Conservation (phyloP, 2,113 vertebrate genomes). For the Peromyscus leucopus region DNA sequence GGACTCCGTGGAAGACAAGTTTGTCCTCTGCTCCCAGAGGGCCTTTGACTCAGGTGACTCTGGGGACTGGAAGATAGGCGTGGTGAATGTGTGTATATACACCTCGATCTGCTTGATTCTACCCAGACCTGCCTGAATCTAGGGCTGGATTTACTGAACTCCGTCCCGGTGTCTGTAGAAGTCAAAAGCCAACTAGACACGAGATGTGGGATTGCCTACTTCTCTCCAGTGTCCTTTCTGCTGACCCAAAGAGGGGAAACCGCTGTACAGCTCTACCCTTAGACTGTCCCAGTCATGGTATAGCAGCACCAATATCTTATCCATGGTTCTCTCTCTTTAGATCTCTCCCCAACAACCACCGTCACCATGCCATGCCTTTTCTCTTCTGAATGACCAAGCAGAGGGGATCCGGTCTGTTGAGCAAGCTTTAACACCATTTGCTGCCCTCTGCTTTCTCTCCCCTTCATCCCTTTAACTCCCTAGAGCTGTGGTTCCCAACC, state of each 20-base stretch:
- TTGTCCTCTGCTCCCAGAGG: no score
- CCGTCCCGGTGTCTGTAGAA: background rate
- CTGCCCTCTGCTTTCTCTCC: background rate
- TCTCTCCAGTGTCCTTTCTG: background rate
- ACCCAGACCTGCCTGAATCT: background rate
- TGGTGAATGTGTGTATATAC: fast-evolving
- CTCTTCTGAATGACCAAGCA: background rate
- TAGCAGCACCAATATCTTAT: background rate
- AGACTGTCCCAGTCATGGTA: background rate
- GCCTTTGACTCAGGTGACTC: background rate
- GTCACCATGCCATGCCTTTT: background rate
- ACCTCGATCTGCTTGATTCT: background rate
- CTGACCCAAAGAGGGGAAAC: background rate
- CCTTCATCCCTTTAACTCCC: background rate
- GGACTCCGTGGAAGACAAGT: background rate
- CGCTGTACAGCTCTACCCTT: background rate
- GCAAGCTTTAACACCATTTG: background rate
- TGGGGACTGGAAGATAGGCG: background rate
- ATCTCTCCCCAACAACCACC: no score
- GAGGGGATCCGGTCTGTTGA: background rate
- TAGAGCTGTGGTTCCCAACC: no score
- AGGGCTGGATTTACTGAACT: background rate
- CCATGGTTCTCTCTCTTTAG: background rate
- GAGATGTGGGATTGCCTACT: background rate
- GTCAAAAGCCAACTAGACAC: background rate